Evolutionary conservation across 1,140 invertebrate species (phyloP).

Genomic region (Drosophila ambigua): DNA sequence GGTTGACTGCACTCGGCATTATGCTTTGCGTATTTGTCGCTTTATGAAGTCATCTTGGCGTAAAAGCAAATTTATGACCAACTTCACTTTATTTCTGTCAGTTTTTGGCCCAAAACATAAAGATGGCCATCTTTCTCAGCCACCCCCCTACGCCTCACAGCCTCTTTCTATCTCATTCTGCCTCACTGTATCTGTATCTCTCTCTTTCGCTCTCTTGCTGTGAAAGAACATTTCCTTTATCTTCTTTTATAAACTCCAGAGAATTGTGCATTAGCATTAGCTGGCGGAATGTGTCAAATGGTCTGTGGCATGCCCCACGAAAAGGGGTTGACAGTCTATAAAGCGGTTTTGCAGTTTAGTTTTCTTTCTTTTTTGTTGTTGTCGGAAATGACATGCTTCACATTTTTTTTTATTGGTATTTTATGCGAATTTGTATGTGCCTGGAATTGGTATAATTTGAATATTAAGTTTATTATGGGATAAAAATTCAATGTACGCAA

Average conservation of each 20-base stretch:
- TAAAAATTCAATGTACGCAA: no score
- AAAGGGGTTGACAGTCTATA: slow-evolving; percentile 17
- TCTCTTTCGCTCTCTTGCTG: slow-evolving; percentile 20
- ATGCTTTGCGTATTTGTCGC: slow-evolving; percentile 80
- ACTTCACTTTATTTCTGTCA: slow-evolving; percentile 81
- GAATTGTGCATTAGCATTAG: slow-evolving; percentile 51
- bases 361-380: not conserved
- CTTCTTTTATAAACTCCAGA: slow-evolving; percentile 48
- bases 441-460: no score
- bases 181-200: slow-evolving; percentile 17
- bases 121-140: slow-evolving; percentile 61
- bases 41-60: slow-evolving; percentile 82
- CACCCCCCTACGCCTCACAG: slow-evolving; percentile 17
- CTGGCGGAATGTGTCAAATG: slow-evolving; percentile 26
- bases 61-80: slow-evolving; percentile 82
- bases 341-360: slow-evolving; percentile 18
- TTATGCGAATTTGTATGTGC: not conserved
- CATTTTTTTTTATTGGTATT: slow-evolving; percentile 2
- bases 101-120: slow-evolving; percentile 64
- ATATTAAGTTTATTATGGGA: no score
- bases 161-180: slow-evolving; percentile 13
- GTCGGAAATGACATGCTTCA: not conserved
- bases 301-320: slow-evolving; percentile 8
- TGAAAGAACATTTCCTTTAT: slow-evolving; percentile 11
- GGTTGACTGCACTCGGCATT: slow-evolving; percentile 72